Evolutionary conservation across 2,113 vertebrate species (phyloP).

Genomic region (Erythrocercus mccallii): DNA sequence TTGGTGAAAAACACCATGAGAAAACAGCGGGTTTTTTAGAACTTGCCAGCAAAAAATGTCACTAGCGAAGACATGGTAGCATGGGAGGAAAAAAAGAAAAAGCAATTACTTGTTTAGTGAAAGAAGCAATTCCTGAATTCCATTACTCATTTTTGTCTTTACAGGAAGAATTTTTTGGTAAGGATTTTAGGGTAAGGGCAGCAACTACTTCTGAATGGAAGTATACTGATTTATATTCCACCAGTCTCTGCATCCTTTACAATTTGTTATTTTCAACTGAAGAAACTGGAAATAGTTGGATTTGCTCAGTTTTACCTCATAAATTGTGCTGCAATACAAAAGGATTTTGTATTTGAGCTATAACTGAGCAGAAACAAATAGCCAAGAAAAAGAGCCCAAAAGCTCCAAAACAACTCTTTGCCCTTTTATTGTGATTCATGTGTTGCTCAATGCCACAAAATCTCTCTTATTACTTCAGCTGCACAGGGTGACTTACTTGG

Average conservation of each 20-base stretch:
- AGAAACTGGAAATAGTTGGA: neutral
- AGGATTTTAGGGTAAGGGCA: neutral
- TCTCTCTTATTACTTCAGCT: neutral
- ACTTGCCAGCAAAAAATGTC: neutral
- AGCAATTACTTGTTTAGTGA: neutral
- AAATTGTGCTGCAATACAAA: neutral
- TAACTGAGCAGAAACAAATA: neutral
- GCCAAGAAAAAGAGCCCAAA: neutral
- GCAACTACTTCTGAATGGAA: neutral
- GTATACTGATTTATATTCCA: neutral
- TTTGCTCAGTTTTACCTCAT: neutral
- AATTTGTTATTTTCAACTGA: neutral
- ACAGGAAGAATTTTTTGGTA: neutral
- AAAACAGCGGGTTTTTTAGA: neutral
- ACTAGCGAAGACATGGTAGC: neutral
- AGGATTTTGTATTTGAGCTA: neutral
- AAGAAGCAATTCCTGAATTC: neutral
- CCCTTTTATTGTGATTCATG: neutral
- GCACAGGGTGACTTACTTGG: neutral
- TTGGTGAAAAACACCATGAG: neutral
- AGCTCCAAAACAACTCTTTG: neutral
- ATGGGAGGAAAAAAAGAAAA: neutral
- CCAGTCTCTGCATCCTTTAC: neutral
- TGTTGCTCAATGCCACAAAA: slow-evolving; percentile 32
- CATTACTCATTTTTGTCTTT: neutral